Evolutionary conservation across 2,113 vertebrate genomes (phyloP).

Genomic region (Hydropotes inermis): DNA sequence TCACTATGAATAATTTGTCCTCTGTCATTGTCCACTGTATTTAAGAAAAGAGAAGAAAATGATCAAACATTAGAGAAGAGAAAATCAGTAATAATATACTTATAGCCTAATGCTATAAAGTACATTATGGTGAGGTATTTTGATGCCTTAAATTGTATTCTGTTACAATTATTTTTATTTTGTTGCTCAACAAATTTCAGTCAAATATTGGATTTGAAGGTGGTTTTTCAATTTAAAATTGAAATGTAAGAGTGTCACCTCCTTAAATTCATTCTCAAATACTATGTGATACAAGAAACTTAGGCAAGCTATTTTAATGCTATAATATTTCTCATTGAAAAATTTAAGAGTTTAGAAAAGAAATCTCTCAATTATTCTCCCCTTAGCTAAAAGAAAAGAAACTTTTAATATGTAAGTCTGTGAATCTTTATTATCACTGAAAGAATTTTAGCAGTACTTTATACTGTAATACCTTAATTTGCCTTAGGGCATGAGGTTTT

Average conservation of each 20-base stretch:
- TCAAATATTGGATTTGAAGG: not conserved
- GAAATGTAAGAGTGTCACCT: not conserved
- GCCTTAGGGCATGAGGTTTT: not conserved
- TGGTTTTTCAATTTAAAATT: constrained; percentile 3
- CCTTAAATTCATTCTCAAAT: not conserved
- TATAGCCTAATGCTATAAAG: not conserved
- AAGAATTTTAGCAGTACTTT: not conserved
- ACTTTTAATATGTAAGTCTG: not conserved
- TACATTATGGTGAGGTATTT: not conserved
- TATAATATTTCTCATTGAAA: constrained; percentile 1
- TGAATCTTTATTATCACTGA: not conserved
- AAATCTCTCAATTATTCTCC: not conserved
- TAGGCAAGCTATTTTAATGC: not conserved
- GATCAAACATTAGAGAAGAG: not conserved
- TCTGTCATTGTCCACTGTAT: constrained; percentile 11
- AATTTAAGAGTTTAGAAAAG: not conserved
- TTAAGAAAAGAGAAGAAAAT: not conserved
- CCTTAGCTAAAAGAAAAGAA: not conserved
- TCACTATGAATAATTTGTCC: constrained; percentile 44
- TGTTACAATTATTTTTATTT: not conserved
- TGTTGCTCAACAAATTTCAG: not conserved
- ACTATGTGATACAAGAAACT: not conserved
- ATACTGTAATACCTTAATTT: not conserved
- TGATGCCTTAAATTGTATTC: not conserved
- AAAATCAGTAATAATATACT: not conserved